phyloP scores from a whole-genome alignment of 2,888 invertebrate genomes.

The Lobophora halterata region DNA sequence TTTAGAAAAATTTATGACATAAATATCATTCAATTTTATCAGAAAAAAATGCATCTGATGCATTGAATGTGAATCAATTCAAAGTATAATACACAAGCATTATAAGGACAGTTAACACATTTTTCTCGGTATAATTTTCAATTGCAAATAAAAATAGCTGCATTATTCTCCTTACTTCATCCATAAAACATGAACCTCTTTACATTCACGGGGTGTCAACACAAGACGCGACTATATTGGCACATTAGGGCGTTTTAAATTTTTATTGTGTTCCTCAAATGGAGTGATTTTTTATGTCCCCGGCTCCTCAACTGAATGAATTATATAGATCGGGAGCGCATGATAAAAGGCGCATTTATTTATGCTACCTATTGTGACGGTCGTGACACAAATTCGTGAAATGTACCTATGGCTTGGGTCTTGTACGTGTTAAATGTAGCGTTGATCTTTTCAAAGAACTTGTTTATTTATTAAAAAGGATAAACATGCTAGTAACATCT shows the following conservation, averaged over 20 bases:
- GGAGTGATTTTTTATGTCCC: constrained; percentile 45
- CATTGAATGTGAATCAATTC: no score
- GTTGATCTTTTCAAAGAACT: constrained; percentile 13
- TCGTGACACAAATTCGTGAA: constrained; percentile 40
- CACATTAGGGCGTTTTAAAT: constrained; percentile 37
- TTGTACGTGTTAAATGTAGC: constrained; percentile 24
- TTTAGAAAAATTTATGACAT: no score
- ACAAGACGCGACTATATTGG: constrained; percentile 36
- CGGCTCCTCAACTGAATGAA: constrained; percentile 32
- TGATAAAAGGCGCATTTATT: constrained; percentile 33
- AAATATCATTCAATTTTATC: no score
- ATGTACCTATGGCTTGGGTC: constrained; percentile 20
- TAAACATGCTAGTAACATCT: constrained; percentile 17
- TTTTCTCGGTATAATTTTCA: constrained; percentile 31
- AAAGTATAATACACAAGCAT: no score
- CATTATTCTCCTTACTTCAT: constrained; percentile 27
- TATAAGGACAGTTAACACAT: no score
- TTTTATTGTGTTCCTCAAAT: constrained; percentile 51
- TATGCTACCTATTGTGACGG: constrained; percentile 39
- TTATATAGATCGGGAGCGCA: constrained; percentile 37
- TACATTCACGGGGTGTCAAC: constrained; percentile 39
- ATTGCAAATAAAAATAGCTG: constrained; percentile 26
- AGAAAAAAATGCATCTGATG: no score
- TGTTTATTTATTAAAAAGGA: constrained; percentile 8
- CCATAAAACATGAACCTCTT: constrained; percentile 38